These are phyloP conservation scores for Erpobdella octoculata DNA, from an alignment of 2,888 invertebrate genomes.

Conservation along the genomic window DNA sequence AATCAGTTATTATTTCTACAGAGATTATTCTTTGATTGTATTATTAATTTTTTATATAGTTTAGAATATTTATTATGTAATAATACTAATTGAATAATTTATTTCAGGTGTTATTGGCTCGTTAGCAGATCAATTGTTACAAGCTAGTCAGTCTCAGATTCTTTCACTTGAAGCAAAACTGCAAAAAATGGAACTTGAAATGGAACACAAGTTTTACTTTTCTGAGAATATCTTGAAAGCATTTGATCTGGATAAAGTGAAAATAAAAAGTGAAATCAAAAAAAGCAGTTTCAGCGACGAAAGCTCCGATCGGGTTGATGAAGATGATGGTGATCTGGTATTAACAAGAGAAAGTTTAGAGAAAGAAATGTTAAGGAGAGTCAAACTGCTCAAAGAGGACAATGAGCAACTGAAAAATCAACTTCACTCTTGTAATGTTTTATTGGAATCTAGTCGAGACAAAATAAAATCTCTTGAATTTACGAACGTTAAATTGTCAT, in stretches of 20 bases:
- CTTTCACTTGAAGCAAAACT: constrained; percentile 18
- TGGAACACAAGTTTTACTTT: background rate
- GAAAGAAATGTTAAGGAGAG: background rate
- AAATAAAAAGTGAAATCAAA: too few species aligned
- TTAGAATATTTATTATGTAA: too few species aligned
- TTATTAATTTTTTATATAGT: too few species aligned
- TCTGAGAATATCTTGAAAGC: constrained; percentile 14
- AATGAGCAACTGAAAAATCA: background rate
- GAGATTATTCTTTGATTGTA: too few species aligned
- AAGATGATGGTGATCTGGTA: background rate
- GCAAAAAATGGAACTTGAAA: constrained; percentile 17
- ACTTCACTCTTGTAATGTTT: background rate
- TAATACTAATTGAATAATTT: too few species aligned
- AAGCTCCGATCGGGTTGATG: background rate
- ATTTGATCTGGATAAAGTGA: constrained; percentile 3
- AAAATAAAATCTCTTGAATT: background rate
- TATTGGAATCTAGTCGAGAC: background rate
- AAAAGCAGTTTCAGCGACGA: background rate
- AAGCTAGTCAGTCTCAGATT: constrained; percentile 19
- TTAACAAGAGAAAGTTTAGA: constrained; percentile 1
- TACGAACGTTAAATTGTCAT: background rate
- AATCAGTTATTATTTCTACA: too few species aligned
- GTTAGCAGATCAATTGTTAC: constrained; percentile 22
- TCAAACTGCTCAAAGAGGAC: constrained; percentile 10
- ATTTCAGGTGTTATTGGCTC: background rate